These are phyloP conservation scores for Nemurella pictetii DNA, from an alignment of 2,888 invertebrate genomes.

Conservation along the genomic window DNA sequence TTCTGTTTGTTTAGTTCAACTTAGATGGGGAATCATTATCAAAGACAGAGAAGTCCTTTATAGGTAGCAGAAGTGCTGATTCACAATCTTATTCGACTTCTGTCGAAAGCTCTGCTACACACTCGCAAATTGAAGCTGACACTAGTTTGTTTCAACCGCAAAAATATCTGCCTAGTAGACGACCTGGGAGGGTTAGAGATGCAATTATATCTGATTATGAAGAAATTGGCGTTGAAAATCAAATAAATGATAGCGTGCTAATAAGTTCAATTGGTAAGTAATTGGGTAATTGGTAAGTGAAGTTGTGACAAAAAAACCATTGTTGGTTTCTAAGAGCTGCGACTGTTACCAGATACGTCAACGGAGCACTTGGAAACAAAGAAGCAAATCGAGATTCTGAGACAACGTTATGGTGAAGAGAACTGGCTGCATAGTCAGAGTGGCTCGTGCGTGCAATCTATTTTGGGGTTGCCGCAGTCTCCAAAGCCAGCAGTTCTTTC, in stretches of 20 bases:
- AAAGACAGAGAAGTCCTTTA: slow-evolving; percentile 56
- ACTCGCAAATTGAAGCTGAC: background rate
- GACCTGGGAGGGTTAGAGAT: slow-evolving; percentile 44
- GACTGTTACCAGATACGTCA: slow-evolving; percentile 47
- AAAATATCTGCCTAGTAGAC: slow-evolving; percentile 39
- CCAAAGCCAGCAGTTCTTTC: slow-evolving; percentile 42
- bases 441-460: slow-evolving; percentile 58
- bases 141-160: background rate
- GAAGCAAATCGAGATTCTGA: slow-evolving; percentile 60
- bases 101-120: background rate
- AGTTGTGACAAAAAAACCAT: slow-evolving; percentile 52
- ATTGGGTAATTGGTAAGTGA: background rate
- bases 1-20: slow-evolving; percentile 53
- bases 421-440: slow-evolving; percentile 63
- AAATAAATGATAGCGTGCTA: slow-evolving; percentile 40
- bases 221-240: slow-evolving; percentile 37
- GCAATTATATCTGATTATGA: slow-evolving; percentile 46
- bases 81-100: background rate
- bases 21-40: slow-evolving; percentile 58
- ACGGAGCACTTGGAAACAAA: slow-evolving; percentile 61
- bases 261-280: slow-evolving; percentile 35
- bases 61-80: slow-evolving; percentile 18
- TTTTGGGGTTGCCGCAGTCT: slow-evolving; percentile 56
- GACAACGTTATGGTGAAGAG: slow-evolving; percentile 60
- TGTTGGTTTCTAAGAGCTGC: slow-evolving; percentile 42